These are phyloP conservation scores for Sinocyclocheilus grahami DNA, from an alignment of 2,113 vertebrate genomes.

Conservation along the genomic window DNA sequence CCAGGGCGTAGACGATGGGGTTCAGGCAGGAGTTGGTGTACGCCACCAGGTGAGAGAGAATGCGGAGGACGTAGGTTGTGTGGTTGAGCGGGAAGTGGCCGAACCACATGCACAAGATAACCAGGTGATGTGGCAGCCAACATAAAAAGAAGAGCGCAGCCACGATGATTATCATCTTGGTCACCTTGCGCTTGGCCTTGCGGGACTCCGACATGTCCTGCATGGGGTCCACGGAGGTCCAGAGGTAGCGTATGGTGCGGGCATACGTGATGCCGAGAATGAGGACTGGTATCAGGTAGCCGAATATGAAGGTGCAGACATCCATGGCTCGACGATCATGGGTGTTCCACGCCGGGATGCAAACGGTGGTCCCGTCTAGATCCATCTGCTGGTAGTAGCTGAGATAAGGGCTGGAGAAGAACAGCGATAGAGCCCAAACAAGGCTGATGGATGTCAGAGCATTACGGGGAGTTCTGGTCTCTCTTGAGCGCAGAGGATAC, in stretches of 20 bases:
- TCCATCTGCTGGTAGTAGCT: constrained; percentile 85
- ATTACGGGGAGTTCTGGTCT: constrained; percentile 80
- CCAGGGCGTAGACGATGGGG: constrained; percentile 59
- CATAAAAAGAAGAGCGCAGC: constrained; percentile 84
- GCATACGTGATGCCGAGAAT: constrained; percentile 82
- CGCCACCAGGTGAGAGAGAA: constrained; percentile 84
- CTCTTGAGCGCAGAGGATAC: constrained; percentile 71
- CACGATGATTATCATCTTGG: constrained; percentile 85
- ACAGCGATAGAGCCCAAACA: constrained; percentile 82
- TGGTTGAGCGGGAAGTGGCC: constrained; percentile 84
- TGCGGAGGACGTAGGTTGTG: constrained; percentile 79
- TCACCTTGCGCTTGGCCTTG: constrained; percentile 82
- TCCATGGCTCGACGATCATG: constrained; percentile 82
- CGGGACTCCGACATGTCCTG: constrained; percentile 75
- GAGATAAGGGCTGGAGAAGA: constrained; percentile 85
- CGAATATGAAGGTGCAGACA: constrained; percentile 85
- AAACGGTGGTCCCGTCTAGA: constrained; percentile 78
- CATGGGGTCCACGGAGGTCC: constrained; percentile 81
- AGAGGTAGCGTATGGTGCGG: constrained; percentile 80
- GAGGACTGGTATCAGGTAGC: constrained; percentile 83
- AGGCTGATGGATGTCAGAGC: constrained; percentile 77
- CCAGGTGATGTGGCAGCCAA: constrained; percentile 86
- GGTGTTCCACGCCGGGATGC: constrained; percentile 82
- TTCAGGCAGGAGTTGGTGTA: constrained; percentile 88
- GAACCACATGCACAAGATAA: constrained; percentile 86